Percentiles rank a stretch among this genome's conserved stretches.
phyloP scores from a whole-genome alignment of 2,113 vertebrate species.

The Hystrix brachyura region DNA sequence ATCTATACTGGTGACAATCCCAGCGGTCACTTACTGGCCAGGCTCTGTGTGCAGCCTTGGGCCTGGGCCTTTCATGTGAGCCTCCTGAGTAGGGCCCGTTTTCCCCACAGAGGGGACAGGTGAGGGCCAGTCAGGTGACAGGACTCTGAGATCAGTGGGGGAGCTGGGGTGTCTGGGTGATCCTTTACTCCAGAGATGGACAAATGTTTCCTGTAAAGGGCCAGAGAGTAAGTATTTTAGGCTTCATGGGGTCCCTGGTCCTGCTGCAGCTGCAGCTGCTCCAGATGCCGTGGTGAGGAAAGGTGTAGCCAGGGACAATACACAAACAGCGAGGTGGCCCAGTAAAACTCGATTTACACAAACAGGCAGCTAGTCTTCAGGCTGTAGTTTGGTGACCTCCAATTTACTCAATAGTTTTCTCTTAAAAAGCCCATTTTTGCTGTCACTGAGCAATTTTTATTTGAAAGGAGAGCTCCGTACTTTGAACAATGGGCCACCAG shows the following conservation, averaged over 20 bases:
- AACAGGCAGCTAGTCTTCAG: neutral
- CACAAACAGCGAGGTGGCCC: rapidly evolving
- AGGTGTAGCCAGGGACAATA: neutral
- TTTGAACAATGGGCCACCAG: neutral
- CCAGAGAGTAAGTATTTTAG: neutral
- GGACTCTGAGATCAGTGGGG: neutral
- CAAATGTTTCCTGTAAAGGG: neutral
- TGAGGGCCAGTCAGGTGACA: neutral
- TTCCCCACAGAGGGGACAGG: neutral
- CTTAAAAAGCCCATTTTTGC: slow-evolving; percentile 1
- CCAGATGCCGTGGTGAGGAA: rapidly evolving
- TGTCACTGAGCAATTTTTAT: neutral
- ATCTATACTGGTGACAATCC: too few relatives aligned
- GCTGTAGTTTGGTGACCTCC: neutral
- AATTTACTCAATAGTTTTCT: neutral
- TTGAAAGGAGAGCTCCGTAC: neutral
- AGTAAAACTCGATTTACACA: neutral
- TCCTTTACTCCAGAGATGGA: neutral
- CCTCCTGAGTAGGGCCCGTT: neutral
- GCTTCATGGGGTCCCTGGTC: neutral
- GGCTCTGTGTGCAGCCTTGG: too few relatives aligned
- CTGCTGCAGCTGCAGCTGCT: too few relatives aligned
- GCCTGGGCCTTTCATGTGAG: neutral
- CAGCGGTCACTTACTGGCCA: neutral
- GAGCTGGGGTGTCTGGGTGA: too few relatives aligned